phyloP scores from a whole-genome alignment of 2,113 vertebrate species.

The Chloroceryle aenea region DNA sequence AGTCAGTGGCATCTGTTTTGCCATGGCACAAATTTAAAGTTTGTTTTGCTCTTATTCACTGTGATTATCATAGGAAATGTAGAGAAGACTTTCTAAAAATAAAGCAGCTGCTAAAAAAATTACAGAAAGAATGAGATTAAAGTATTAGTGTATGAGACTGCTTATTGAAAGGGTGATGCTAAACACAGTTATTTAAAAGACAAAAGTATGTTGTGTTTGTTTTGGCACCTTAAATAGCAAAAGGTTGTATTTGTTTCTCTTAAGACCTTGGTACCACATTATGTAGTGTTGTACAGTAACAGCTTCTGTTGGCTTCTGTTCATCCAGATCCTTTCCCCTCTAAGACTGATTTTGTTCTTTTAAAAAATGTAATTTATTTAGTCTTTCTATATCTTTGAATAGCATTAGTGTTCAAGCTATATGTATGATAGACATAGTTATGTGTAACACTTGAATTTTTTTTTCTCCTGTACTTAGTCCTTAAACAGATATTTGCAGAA shows the following conservation, averaged over 20 bases:
- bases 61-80: neutral
- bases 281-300: neutral
- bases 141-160: neutral
- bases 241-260: neutral
- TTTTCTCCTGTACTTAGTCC: neutral
- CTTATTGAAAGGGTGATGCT: neutral
- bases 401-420: neutral
- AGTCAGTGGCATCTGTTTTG: neutral
- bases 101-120: neutral
- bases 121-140: neutral
- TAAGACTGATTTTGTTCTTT: neutral
- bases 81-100: neutral
- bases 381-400: neutral
- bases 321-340: neutral
- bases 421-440: neutral
- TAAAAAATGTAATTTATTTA: neutral
- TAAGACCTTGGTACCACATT: neutral
- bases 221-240: neutral
- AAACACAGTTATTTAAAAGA: neutral
- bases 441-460: neutral
- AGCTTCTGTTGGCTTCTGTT: neutral
- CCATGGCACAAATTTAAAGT: neutral
- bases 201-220: neutral
- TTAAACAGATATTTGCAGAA: slow-evolving; percentile 32
- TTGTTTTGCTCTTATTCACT: neutral